These are phyloP conservation scores for Ametastegia equiseti DNA, from an alignment of 2,888 invertebrate species.

Conservation along the genomic window DNA sequence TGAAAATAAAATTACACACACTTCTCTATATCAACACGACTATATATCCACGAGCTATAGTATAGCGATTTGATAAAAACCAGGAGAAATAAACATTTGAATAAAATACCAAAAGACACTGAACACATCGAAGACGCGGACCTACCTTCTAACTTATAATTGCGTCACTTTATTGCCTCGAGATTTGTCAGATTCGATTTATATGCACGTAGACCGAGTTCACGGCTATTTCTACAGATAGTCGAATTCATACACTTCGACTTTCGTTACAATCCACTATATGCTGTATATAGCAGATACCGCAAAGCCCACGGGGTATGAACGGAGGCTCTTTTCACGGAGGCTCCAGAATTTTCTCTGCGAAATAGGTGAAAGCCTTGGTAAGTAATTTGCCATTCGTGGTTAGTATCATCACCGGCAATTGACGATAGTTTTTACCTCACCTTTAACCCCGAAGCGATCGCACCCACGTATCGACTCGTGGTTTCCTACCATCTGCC, in stretches of 20 bases:
- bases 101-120: not conserved
- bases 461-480: constrained; percentile 58
- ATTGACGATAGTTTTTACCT: constrained; percentile 32
- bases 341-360: constrained; percentile 23
- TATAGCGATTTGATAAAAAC: constrained; percentile 33
- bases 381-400: constrained; percentile 27
- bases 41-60: not conserved
- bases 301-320: not conserved
- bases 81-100: not conserved
- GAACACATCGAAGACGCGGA: not conserved
- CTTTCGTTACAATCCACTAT: not conserved
- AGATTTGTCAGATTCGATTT: constrained; percentile 41
- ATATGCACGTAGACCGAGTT: constrained; percentile 3
- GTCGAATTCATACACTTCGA: constrained; percentile 4
- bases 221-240: not conserved
- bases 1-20: constrained; percentile 42
- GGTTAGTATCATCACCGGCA: constrained; percentile 43
- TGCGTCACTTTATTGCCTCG: constrained; percentile 38
- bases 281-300: not conserved
- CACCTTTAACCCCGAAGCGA: constrained; percentile 69
- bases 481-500: constrained; percentile 71
- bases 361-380: constrained; percentile 30
- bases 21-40: constrained; percentile 16
- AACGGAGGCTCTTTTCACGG: constrained; percentile 11
- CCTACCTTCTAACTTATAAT: not conserved